Conservation (phyloP, 2,888 invertebrate species). For the Agrochola lota region DNA sequence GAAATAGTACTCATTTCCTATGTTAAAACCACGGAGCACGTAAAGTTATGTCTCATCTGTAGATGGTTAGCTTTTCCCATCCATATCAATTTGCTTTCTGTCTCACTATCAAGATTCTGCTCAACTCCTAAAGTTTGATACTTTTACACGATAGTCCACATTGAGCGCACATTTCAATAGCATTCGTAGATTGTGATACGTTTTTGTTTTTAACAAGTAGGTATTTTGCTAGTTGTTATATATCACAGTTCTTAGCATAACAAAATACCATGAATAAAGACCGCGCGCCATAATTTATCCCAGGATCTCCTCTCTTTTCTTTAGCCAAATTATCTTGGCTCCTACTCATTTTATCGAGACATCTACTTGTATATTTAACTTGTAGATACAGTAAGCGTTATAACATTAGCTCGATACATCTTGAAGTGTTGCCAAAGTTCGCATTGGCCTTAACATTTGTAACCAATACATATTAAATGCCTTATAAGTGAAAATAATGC, state of each 20-base stretch:
- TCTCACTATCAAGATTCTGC: not conserved
- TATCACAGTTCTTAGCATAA: too few relatives aligned
- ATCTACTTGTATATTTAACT: not conserved
- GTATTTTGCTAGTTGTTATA: not conserved
- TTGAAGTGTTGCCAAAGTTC: conserved; percentile 28
- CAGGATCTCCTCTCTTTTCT: not conserved
- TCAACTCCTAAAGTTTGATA: not conserved
- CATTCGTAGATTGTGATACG: not conserved
- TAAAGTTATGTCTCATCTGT: not conserved
- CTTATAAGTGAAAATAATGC: conserved; percentile 47
- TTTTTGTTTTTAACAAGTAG: not conserved
- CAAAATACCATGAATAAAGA: too few relatives aligned
- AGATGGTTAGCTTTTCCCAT: not conserved
- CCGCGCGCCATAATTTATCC: too few relatives aligned
- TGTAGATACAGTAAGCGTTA: not conserved
- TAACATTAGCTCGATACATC: not conserved
- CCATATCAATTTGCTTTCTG: not conserved
- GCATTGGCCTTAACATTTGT: conserved; percentile 36
- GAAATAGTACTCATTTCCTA: not conserved
- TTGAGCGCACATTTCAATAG: not conserved
- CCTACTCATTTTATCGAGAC: not conserved
- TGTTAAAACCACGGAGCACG: too few relatives aligned
- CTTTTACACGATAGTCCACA: not conserved
- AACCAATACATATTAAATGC: conserved; percentile 54
- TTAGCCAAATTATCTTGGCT: not conserved